Evolutionary conservation across 2,113 vertebrate genomes (phyloP), one percentile per base, ranked within the genome.

Genomic region (Phoenicopterus ruber): DNA sequence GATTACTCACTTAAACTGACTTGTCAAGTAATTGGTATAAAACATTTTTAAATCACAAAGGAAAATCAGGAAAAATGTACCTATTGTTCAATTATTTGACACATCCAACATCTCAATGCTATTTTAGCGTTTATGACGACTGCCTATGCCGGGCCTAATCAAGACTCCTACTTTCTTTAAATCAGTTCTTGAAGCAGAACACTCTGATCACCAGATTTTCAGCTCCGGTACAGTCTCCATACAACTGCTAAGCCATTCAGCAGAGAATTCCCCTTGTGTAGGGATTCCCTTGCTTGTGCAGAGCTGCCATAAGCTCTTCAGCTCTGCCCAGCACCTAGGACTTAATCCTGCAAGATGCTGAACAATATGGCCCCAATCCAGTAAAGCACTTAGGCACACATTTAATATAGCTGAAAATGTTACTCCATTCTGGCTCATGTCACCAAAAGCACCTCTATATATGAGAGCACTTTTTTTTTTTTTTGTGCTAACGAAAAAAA

Each of bases 331-430:
- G 49, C 78, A 93, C 50, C 89, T 11, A 66, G 86, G 91, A 90
- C 54, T 94, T 90, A 85, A 97, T 82, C 73, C 91, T 77, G 58
- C 66, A 94, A 93, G 84, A 94, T 85, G 86, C 94, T 85, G 74
- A 93, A 94, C 70, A 87, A 34, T 61, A 82, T 95, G 95, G 97
- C 97, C 91, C 74, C 54, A 80, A 11, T 94, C 97, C 96, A 97
- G 95, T 49, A 85, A 94, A 97, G 89, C 95, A 97, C 95, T 95
- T 95, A 91, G 83, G 81, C 83, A 87, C 52, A 40, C 62, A 85
- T 80, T 85, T 82, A 87, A 94, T 38, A 42, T 1, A 94, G 81
- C 84, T 89, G 66, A 70, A 89, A 95, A 94, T 6, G 46, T 38
- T 71, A 28, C 81, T 89, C 49, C 46, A 7, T 58, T 65, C 66